Percentiles rank a stretch among this genome's conserved stretches.
These are phyloP conservation scores for Tursiops truncatus DNA, from an alignment of 2,113 vertebrate species.

Conservation along the genomic window DNA sequence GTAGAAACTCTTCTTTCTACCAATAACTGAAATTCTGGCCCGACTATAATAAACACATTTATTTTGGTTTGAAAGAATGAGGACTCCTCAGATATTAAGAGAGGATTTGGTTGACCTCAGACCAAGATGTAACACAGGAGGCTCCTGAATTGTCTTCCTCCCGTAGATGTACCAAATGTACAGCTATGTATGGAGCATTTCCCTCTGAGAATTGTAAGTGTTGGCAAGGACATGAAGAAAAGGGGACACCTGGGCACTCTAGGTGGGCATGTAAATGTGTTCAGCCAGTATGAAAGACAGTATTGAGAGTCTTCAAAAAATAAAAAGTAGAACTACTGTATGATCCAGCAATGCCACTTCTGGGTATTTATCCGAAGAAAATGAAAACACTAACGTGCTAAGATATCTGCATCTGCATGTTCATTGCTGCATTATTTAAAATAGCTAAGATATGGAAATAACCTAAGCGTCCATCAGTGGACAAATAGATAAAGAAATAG, in stretches of 20 bases:
- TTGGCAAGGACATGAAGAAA: not conserved
- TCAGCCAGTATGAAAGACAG: not conserved
- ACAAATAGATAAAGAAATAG: not conserved
- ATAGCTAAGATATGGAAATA: not conserved
- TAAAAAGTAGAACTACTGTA: not conserved
- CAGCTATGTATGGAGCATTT: not conserved
- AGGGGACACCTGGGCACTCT: not conserved
- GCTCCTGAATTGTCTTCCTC: not conserved
- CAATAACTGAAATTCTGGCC: not conserved
- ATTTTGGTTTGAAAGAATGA: not conserved
- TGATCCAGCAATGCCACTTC: not conserved
- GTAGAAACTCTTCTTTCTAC: not conserved
- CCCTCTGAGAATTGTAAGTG: not conserved
- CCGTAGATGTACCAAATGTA: accelerated
- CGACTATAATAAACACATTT: not conserved
- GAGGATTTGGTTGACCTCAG: not conserved
- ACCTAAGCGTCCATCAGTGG: not conserved
- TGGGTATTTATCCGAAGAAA: not conserved
- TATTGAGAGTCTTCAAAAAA: not conserved
- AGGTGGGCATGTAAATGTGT: not conserved
- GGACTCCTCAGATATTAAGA: not conserved
- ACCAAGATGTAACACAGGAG: not conserved
- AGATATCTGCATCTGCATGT: not conserved
- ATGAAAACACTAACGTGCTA: not conserved
- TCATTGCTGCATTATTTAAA: not conserved